Percentiles rank a stretch among this genome's conserved stretches.
These are phyloP conservation scores for Micronisus gabar DNA, from an alignment of 2,113 vertebrate species.

Conservation along the genomic window DNA sequence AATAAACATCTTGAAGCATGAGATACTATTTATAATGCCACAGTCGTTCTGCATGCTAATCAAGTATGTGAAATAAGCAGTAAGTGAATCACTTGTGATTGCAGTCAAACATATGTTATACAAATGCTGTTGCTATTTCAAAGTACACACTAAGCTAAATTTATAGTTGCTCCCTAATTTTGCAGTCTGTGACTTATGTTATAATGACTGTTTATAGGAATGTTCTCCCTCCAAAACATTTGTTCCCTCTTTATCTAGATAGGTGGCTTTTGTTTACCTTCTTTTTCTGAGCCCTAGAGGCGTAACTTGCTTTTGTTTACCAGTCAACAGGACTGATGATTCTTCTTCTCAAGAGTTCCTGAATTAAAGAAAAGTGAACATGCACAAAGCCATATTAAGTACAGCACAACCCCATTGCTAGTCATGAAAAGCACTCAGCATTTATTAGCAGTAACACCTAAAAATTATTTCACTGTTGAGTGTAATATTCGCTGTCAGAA, in stretches of 20 bases:
- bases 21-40: not conserved
- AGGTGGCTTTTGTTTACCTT: not conserved
- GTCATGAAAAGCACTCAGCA: not conserved
- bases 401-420: not conserved
- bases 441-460: not conserved
- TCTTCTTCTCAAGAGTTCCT: not conserved
- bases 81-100: not conserved
- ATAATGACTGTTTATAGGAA: not conserved
- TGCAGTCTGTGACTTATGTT: not conserved
- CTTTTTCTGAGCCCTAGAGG: not conserved
- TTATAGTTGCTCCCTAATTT: not conserved
- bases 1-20: not conserved
- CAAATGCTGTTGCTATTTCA: conserved; percentile 12
- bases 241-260: not conserved
- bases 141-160: not conserved
- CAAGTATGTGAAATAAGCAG: not conserved
- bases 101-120: not conserved
- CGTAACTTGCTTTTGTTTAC: not conserved
- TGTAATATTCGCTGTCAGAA: not conserved
- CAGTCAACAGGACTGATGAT: not conserved
- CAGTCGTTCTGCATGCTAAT: not conserved
- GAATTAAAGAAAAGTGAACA: not conserved
- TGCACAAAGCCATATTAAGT: not conserved
- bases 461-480: not conserved
- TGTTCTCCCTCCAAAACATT: not conserved